Evolutionary conservation across 2,113 vertebrate genomes (phyloP).

Genomic region (Setophaga coronata): DNA sequence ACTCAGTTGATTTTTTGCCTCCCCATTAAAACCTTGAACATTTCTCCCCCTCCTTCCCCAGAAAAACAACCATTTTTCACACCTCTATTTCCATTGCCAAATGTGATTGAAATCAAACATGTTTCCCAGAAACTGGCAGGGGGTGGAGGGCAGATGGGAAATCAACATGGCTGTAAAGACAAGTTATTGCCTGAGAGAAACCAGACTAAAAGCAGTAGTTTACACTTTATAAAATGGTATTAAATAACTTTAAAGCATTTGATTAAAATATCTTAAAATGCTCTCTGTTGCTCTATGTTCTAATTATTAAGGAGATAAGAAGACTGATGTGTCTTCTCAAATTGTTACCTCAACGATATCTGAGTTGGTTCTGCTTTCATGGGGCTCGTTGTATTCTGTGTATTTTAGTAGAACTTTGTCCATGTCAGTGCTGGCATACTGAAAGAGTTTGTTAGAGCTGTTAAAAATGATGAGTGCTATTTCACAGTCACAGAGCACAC

Average conservation of each 20-base stretch:
- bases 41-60: background rate
- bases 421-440: conserved; percentile 99
- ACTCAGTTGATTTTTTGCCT: background rate
- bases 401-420: conserved; percentile 99
- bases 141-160: conserved; percentile 38
- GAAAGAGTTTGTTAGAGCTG: conserved; percentile 99
- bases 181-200: background rate
- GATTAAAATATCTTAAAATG: background rate
- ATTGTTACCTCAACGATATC: conserved; percentile 98
- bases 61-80: conserved; percentile 17
- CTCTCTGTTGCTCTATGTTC: background rate
- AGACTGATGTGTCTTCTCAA: background rate
- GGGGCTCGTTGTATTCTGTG: conserved; percentile 98
- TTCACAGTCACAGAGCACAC: conserved; percentile 99
- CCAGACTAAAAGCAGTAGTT: background rate
- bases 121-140: conserved; percentile 20
- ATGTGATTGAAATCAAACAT: background rate
- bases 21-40: background rate
- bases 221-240: background rate
- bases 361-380: conserved; percentile 99
- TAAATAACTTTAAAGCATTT: background rate
- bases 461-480: conserved; percentile 99
- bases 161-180: background rate
- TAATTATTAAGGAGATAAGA: background rate
- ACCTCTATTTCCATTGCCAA: conserved; percentile 34